Evolutionary conservation across 1,140 invertebrate genomes (phyloP).

Genomic region (Hetaerina americana): DNA sequence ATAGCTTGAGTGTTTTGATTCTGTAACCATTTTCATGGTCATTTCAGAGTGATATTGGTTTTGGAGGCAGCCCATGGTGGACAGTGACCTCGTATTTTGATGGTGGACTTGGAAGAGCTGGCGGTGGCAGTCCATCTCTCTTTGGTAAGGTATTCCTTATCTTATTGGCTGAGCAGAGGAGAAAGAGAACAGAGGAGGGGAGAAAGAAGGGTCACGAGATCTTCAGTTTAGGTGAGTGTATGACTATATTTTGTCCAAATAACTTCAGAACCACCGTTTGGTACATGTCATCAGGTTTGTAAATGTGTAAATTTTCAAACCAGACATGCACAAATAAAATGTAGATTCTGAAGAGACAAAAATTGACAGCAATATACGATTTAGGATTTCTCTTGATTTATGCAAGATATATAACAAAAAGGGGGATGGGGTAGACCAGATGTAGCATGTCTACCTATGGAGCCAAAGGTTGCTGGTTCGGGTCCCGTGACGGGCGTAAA

Average conservation of each 20-base stretch:
- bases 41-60: slow-evolving; percentile 21
- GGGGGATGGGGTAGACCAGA: no score
- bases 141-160: slow-evolving; percentile 23
- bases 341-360: no score
- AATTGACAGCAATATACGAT: no score
- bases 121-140: slow-evolving; percentile 19
- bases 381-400: no score
- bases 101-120: slow-evolving; percentile 1
- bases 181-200: slow-evolving; percentile 17
- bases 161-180: slow-evolving; percentile 23
- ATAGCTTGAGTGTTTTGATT: neutral
- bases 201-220: slow-evolving; percentile 7
- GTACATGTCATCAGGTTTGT: no score
- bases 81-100: slow-evolving; percentile 24
- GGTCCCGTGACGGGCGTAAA: no score
- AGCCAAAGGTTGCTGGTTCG: no score
- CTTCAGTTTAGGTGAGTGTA: neutral
- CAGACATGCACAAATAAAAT: no score
- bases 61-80: slow-evolving; percentile 25
- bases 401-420: no score
- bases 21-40: slow-evolving; percentile 11
- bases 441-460: no score
- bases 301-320: no score
- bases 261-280: no score
- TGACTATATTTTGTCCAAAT: neutral